A percentile compares a stretch with the other conserved stretches of the same genome.
Evolutionary conservation across 2,888 invertebrate genomes (phyloP).

Genomic region (Heteromyza rotundicornis): DNA sequence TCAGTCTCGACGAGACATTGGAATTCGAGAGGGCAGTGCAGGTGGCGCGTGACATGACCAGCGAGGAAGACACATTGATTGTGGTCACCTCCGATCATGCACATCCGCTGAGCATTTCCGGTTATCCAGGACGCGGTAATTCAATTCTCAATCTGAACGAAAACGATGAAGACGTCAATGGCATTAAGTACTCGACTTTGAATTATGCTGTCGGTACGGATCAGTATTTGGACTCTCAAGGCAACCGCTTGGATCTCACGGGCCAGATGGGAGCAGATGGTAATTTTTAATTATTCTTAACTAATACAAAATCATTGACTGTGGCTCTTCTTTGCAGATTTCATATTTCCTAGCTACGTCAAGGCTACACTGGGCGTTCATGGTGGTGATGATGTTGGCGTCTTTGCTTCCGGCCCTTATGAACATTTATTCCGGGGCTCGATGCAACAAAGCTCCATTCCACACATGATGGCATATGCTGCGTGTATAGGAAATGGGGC

Average conservation of each 20-base stretch:
- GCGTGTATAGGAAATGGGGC: constrained; percentile 69
- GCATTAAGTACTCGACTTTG: constrained; percentile 70
- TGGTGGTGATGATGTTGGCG: constrained; percentile 78
- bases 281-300: not conserved
- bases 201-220: constrained; percentile 75
- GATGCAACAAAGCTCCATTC: constrained; percentile 78
- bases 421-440: constrained; percentile 78
- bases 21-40: constrained; percentile 75
- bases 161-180: constrained; percentile 53
- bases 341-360: not conserved
- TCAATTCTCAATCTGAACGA: constrained; percentile 50
- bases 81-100: constrained; percentile 82
- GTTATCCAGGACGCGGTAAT: constrained; percentile 64
- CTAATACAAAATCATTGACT: not conserved
- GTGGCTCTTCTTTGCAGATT: constrained; percentile 43
- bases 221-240: constrained; percentile 34
- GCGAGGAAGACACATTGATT: constrained; percentile 73
- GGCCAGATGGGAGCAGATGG: not conserved
- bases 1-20: constrained; percentile 58
- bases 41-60: constrained; percentile 67
- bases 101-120: constrained; percentile 75
- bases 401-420: constrained; percentile 78
- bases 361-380: constrained; percentile 68
- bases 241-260: constrained; percentile 39
- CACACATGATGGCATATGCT: constrained; percentile 75